These are phyloP conservation scores for Hirtodrosophila histrioides DNA, from an alignment of 2,888 invertebrate species.

Conservation along the genomic window DNA sequence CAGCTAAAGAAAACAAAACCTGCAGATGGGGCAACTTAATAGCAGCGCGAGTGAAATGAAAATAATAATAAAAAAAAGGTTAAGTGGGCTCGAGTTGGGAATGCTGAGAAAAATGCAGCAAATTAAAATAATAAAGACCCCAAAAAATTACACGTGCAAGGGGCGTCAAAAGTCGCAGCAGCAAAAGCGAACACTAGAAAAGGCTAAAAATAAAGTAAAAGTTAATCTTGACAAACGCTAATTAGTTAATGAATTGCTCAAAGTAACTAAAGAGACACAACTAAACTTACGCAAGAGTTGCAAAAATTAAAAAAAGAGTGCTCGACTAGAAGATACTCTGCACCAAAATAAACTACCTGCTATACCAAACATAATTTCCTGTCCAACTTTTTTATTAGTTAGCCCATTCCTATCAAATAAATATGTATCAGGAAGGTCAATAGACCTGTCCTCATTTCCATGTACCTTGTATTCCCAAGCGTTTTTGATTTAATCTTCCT, in stretches of 20 bases:
- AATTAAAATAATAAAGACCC: slow-evolving; percentile 31
- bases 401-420: too few species aligned
- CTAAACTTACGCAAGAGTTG: slow-evolving; percentile 17
- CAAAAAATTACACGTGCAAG: slow-evolving; percentile 33
- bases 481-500: too few species aligned
- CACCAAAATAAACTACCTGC: neutral
- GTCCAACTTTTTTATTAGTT: too few species aligned
- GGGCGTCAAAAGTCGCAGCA: slow-evolving; percentile 21
- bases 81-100: slow-evolving; percentile 41
- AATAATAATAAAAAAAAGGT: slow-evolving; percentile 41
- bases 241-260: slow-evolving; percentile 61
- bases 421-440: too few species aligned
- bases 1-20: slow-evolving; percentile 48
- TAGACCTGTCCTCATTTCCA: too few species aligned
- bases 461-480: too few species aligned
- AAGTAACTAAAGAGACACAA: slow-evolving; percentile 21
- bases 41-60: slow-evolving; percentile 21
- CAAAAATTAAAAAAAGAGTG: neutral
- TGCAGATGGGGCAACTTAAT: slow-evolving; percentile 21
- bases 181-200: slow-evolving; percentile 6
- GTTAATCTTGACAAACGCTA: slow-evolving; percentile 58
- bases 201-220: slow-evolving; percentile 35
- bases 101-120: slow-evolving; percentile 39
- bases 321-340: slow-evolving; percentile 21
- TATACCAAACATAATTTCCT: too few species aligned